phyloP scores from a whole-genome alignment of 1,140 invertebrate genomes.

The Bactericera cockerelli region DNA sequence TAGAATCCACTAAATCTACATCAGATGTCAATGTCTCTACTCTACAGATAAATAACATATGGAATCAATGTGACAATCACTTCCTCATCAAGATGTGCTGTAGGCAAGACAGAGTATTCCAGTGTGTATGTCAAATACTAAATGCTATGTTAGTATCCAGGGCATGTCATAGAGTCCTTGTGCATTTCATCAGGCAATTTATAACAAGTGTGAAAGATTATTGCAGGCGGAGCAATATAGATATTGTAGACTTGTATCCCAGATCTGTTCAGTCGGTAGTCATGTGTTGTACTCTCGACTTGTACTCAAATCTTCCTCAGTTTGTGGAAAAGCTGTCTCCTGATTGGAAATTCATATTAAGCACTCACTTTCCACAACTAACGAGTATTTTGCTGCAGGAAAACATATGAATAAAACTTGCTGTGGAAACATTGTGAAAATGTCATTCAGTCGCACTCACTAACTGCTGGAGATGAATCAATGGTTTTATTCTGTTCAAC shows the following conservation, averaged over 20 bases:
- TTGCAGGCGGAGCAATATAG: background rate
- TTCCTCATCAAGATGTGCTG: conserved; percentile 4
- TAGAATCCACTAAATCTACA: background rate
- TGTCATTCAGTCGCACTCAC: background rate
- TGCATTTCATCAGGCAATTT: background rate
- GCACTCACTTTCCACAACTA: background rate
- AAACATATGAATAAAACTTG: background rate
- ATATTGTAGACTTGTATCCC: conserved; percentile 1
- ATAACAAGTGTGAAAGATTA: background rate
- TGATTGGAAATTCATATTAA: background rate
- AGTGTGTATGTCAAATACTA: background rate
- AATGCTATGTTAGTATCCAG: background rate
- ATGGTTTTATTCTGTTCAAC: background rate
- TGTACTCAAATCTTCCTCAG: background rate
- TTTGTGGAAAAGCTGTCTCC: background rate
- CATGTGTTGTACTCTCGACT: background rate
- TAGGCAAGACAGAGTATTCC: background rate
- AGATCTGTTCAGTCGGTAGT: background rate
- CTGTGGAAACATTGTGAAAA: background rate
- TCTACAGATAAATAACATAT: background rate
- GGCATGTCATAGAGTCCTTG: background rate
- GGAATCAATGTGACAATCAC: background rate
- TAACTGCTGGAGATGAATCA: background rate
- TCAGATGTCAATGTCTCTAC: too few species aligned
- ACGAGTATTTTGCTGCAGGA: background rate